Base-by-base conservation (phyloP, 2,113 vertebrate genomes). In the Rostratula benghalensis region DNA sequence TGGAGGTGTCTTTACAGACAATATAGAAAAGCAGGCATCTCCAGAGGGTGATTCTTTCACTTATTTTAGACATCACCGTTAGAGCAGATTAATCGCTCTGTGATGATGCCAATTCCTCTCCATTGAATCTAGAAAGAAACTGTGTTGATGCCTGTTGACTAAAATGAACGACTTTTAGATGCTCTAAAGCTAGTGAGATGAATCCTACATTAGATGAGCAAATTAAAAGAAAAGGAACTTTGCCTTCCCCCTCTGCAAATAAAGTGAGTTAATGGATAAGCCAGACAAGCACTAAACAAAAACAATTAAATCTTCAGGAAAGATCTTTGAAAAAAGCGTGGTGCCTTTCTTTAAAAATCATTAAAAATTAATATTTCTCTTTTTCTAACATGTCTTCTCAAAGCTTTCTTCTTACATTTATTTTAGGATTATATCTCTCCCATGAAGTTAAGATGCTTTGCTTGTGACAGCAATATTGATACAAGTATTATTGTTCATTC, bases 31-130 rank as follows among this genome's bases (percentile, higher is more conserved):
- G 35, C 20, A 65, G n/a, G 14, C 13, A 70, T n/a, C 69, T 94
- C 87, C 74, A 93, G 77, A 91, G 53, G 6, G 22, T 79, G 39
- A 87, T 93, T 95, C 60, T 92, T 95, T 84, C 69, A 76, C 35
- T 83, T 75, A 4, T 60, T 95, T 91, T 89, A 82, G 68, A 87
- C 51, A 68, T 21, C 0, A 0, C 37, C 0, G 1, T 79, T 89
- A 71, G 11, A 94, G 35, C 0, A 10, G 48, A 89, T 95, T 89
- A 94, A 89, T 97, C 74, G 31, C 77, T 64, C 57, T 48, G 14
- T 78, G 45, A 60, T 84, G 69, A 91, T 79, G 65, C 61, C 65
- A 84, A 6, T 84, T 94, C 53, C 19, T 95, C 61, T 93, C 24
- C 65, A 69, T 10, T 73, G 74, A 76, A 18, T 89, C 64, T 53